Base-by-base conservation (phyloP, 2,888 invertebrate genomes). In the Carpatolechia fugitivella region DNA sequence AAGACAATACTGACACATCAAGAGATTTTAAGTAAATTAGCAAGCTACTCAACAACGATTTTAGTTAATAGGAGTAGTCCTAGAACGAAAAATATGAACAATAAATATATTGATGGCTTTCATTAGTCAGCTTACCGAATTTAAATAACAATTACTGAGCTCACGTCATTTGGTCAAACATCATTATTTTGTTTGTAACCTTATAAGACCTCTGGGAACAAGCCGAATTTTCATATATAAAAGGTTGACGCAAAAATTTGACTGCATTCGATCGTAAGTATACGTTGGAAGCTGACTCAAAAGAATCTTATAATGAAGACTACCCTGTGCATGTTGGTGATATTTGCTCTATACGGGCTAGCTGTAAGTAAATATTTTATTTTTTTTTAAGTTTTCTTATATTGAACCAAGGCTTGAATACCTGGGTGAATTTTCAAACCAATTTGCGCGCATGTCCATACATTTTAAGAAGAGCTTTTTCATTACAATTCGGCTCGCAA, bases 321-420 rank as follows among this genome's bases (percentile, higher is more conserved):
- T 5, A 8, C 48, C 31, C 48, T 57, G 40, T 52, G 36, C 40
- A 31, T 55, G 30, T 54, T 57, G n/a, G 31, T 55, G 10, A 41
- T 57, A 29, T 5, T 55, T 20, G 52, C 48, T 16, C 14, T 57
- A 5, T 47, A 52, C 49, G 57, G 52, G 10, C 48, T 52, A 29
- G 20, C 52, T 50, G 57, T 57, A 52, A 57, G 57, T 18, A 46
- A 14, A 44, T 53, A 38, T 24, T 33, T 24, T 16, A 38, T 35
- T 48, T n/a, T 3, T 20, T 24, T 20, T 6, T 20, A 24, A 16
- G 18, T 31, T 52, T 41, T 36, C 3, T 36, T 36, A 7, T n/a
- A n/a, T n/a, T n/a, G n/a, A n/a, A n/a, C n/a, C n/a, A n/a, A n/a
- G n/a, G n/a, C n/a, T n/a, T n/a, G n/a, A n/a, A n/a, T n/a, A n/a